Conservation (phyloP, 2,113 vertebrate genomes). For the Neomonachus schauinslandi region DNA sequence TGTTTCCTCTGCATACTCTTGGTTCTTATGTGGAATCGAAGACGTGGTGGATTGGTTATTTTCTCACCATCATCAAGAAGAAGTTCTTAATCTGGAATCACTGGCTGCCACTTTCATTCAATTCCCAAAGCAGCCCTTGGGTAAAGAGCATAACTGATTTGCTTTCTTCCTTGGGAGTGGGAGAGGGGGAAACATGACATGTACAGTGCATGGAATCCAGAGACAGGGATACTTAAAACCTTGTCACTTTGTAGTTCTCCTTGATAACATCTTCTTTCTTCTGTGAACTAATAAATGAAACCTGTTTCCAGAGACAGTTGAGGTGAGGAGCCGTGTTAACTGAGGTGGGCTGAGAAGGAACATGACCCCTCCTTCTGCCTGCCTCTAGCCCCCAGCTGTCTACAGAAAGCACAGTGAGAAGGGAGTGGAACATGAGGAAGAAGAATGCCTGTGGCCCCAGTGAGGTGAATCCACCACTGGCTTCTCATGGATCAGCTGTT, state of each 20-base stretch:
- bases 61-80: background rate
- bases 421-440: background rate
- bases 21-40: background rate
- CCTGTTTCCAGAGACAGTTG: background rate
- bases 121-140: background rate
- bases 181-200: background rate
- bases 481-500: background rate
- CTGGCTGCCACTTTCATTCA: background rate
- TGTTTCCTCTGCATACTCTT: background rate
- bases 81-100: background rate
- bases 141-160: background rate
- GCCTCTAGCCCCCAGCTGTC: background rate
- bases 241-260: background rate
- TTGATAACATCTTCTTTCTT: background rate
- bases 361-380: background rate
- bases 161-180: background rate
- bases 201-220: background rate
- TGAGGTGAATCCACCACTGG: too few species aligned
- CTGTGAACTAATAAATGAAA: background rate
- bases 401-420: background rate
- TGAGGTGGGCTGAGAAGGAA: background rate
- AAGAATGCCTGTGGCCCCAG: too few species aligned
- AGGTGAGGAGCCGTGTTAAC: background rate
- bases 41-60: too few species aligned
- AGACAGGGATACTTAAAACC: background rate